Evolutionary conservation across 2,797 vertebrate genomes (phyloP).

Genomic region (Avahi laniger): DNA sequence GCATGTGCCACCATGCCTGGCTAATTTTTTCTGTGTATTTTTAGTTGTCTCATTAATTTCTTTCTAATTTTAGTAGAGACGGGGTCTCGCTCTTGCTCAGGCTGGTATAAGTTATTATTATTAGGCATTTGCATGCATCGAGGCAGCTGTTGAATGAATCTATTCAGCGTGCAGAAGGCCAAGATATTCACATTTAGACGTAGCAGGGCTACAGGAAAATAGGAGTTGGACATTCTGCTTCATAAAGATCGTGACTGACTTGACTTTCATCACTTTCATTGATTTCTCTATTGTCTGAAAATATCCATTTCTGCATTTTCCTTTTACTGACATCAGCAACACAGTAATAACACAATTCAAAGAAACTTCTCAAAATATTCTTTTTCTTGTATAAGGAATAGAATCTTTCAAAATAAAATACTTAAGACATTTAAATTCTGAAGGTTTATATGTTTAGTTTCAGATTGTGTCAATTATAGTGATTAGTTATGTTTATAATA

Average conservation of each 20-base stretch:
- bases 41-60: no score
- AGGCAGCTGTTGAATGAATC: background rate
- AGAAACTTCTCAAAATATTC: background rate
- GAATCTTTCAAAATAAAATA: background rate
- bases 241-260: background rate
- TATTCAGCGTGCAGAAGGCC: background rate
- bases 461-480: background rate
- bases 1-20: no score
- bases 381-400: background rate
- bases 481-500: background rate
- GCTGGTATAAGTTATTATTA: background rate
- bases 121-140: background rate
- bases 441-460: background rate
- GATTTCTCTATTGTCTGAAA: slow-evolving; percentile 1
- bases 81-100: no score
- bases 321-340: background rate
- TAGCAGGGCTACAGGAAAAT: background rate
- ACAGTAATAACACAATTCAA: background rate
- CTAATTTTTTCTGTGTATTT: no score
- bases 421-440: background rate
- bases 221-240: background rate
- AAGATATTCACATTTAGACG: background rate
- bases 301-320: background rate
- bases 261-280: background rate
- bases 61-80: no score